Evolutionary conservation across 2,797 vertebrate genomes (phyloP).

Genomic region (Kryptopterus vitreolus): DNA sequence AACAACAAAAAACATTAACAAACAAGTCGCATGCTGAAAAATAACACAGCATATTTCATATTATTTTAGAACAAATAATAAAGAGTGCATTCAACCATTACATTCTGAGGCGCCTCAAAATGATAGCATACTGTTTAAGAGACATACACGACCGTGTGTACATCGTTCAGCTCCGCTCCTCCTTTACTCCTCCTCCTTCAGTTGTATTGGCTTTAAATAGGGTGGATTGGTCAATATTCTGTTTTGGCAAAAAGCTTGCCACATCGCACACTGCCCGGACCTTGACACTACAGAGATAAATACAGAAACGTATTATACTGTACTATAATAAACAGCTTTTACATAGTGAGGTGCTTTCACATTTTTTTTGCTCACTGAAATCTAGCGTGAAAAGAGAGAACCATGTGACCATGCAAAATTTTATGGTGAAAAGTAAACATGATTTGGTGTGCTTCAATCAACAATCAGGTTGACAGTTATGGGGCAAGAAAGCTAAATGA

Average conservation of each 20-base stretch:
- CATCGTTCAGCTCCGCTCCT: not conserved
- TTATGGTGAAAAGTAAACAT: not conserved
- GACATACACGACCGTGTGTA: not conserved
- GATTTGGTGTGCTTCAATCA: not conserved
- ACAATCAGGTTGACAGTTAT: not conserved
- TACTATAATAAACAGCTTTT: constrained; percentile 6
- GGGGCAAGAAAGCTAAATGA: not conserved
- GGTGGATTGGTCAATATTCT: not conserved
- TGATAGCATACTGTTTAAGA: constrained; percentile 1
- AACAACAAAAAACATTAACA: not conserved
- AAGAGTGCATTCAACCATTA: constrained; percentile 21
- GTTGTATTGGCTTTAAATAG: not conserved
- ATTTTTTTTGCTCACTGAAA: not conserved
- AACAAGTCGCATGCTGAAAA: constrained; percentile 36
- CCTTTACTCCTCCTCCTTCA: not conserved
- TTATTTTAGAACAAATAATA: constrained; percentile 51
- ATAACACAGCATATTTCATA: constrained; percentile 40
- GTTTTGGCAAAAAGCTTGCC: not conserved
- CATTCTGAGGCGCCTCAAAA: constrained; percentile 31
- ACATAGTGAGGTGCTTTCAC: not conserved
- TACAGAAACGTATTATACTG: constrained; percentile 3
- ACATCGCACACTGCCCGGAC: not conserved
- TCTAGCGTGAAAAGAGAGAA: not conserved
- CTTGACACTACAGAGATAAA: constrained; percentile 11
- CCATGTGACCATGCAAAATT: not conserved